Conservation (phyloP, 2,113 vertebrate genomes). For the Tachysurus fulvidraco region DNA sequence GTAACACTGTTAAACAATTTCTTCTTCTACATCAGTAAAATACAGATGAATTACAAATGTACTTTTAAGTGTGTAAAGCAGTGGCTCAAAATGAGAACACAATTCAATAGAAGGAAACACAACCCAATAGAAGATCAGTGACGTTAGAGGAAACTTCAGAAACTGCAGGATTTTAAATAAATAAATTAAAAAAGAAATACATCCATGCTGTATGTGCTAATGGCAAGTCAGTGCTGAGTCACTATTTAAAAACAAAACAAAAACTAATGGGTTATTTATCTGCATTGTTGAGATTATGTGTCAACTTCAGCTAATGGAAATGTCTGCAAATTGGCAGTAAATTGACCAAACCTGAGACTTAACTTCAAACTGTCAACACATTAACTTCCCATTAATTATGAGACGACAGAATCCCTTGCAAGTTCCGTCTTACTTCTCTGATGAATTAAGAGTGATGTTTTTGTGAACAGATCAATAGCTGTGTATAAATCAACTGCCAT, state of each 20-base stretch:
- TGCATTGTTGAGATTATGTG: background rate
- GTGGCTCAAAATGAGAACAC: background rate
- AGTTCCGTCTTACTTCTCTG: conserved; percentile 16
- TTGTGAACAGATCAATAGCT: conserved; percentile 67
- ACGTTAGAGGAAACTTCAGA: background rate
- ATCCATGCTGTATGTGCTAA: background rate
- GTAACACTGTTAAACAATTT: background rate
- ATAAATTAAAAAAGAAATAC: background rate
- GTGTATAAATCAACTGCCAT: conserved; percentile 68
- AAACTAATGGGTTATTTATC: conserved; percentile 18
- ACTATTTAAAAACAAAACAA: conserved; percentile 4
- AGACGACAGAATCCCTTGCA: conserved; percentile 13
- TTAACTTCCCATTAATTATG: conserved; percentile 13
- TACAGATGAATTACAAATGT: background rate
- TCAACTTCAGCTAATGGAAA: conserved; percentile 9
- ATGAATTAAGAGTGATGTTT: conserved; percentile 53
- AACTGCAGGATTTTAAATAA: background rate
- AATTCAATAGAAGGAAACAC: background rate
- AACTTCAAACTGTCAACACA: conserved; percentile 12
- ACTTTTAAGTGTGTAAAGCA: background rate
- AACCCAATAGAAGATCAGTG: conserved; percentile 9
- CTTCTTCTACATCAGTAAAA: background rate
- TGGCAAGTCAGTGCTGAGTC: background rate
- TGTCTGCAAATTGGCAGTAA: conserved; percentile 35
- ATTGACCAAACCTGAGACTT: conserved; percentile 17